Base-by-base conservation (phyloP, 2,888 invertebrate genomes). In the Mechanitis messenoides region DNA sequence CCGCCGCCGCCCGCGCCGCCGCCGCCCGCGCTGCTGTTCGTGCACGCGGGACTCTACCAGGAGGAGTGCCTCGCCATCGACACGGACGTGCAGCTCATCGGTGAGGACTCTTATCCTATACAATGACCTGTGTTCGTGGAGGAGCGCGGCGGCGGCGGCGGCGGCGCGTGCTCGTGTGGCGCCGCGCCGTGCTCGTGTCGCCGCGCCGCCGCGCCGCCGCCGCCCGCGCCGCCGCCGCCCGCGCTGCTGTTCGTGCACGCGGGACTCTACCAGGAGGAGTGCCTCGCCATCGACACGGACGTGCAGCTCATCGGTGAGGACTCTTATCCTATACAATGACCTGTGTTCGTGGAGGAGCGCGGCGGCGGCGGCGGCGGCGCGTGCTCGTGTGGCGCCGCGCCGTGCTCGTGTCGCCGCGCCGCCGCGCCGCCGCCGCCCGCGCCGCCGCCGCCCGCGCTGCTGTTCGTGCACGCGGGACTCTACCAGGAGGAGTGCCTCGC, bases 41-140 rank as follows among this genome's bases (percentile, higher is more conserved):
- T 99, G 66, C 99, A 99, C 87, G 93, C 96, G 59, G 98, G 98
- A 35, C 94, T 95, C 60, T 98, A 98, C 84, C 94, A 95, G 72
- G 96, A 97, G 70, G 98, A 99, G 87, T 96, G 96, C 78, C 92
- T 98, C 57, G 95, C 98, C 64, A 97, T 99, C 68, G 98, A 98
- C 80, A 95, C 96, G 3, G 96, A 97, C 83, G 95, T 98, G 67
- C 95, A 97, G 69, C 92, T 99, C 69, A 97, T 99, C 73, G 99
- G 95, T 84, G 78, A 87, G 78, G 20, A 20, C 20, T 20, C 20
- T 20, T 1, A 20, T 20, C 20, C 20, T 20, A 20, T n/a, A n/a
- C n/a, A n/a, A n/a, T n/a, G n/a, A n/a, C n/a, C n/a, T n/a, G n/a
- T n/a, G 80, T 96, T 95, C 87, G 95, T 96, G 45, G 97, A 97